Evolutionary conservation across 30 jellyfish, hydroid and myxozoan species (phyloP).

Genomic region (Clytia hemisphaerica): DNA sequence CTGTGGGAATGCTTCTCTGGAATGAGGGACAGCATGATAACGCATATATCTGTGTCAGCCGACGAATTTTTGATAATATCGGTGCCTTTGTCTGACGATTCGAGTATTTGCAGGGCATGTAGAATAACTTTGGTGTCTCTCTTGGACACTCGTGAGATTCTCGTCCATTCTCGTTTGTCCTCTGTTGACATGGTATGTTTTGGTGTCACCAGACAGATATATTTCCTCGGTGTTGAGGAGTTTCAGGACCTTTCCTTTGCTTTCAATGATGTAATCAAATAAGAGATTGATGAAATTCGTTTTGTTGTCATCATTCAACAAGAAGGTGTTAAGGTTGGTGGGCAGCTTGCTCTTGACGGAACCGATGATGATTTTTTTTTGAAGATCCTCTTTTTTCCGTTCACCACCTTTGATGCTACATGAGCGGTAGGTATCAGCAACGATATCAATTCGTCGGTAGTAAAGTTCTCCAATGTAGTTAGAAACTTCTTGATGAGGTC

Average conservation of each 20-base stretch:
- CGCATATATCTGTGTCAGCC: conserved; percentile 27
- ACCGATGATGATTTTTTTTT: no score
- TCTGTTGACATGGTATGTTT: no score
- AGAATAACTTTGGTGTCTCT: conserved; percentile 35
- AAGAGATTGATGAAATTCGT: no score
- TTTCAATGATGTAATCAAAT: no score
- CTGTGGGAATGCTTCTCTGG: conserved; percentile 20
- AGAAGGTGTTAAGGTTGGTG: no score
- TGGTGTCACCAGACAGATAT: no score
- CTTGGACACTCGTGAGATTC: conserved; percentile 26
- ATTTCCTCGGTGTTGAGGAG: no score
- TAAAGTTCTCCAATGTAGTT: conserved; percentile 9
- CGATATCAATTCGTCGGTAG: conserved; percentile 23
- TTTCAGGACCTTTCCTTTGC: no score
- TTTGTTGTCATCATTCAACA: no score
- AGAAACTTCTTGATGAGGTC: conserved; percentile 26
- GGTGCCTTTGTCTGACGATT: conserved; percentile 3
- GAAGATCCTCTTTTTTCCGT: no score
- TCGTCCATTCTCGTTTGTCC: no score
- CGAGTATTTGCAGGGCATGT: conserved; percentile 25
- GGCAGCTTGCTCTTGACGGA: no score
- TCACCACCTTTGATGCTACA: not conserved
- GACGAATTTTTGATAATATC: conserved; percentile 4
- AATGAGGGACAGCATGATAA: conserved; percentile 1
- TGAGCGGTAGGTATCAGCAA: conserved; percentile 26